Conservation (phyloP, 2,888 invertebrate species). For the Euzophera pinguis region DNA sequence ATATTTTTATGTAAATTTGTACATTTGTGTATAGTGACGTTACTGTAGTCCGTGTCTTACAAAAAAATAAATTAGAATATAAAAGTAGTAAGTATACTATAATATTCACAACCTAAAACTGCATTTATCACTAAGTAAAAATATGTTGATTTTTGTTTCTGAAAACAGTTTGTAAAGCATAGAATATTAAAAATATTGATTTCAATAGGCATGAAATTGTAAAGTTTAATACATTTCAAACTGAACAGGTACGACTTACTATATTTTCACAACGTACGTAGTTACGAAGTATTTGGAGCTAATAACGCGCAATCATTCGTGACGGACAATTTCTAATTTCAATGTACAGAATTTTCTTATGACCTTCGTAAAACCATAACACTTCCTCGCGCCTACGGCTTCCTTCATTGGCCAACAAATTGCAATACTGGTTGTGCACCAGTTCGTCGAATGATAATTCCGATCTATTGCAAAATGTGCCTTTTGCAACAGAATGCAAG, state of each 20-base stretch:
- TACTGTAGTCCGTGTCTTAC: too few species aligned
- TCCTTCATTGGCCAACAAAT: constrained; percentile 57
- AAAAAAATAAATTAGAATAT: too few species aligned
- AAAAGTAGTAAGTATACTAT: too few species aligned
- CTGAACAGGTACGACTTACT: neutral
- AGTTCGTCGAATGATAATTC: constrained; percentile 76
- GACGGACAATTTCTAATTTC: constrained; percentile 48
- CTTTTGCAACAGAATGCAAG: constrained; percentile 67
- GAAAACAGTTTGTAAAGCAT: too few species aligned
- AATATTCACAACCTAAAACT: too few species aligned
- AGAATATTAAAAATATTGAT: too few species aligned
- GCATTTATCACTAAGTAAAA: too few species aligned
- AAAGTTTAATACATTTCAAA: too few species aligned
- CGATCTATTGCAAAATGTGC: constrained; percentile 66
- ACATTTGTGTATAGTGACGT: too few species aligned
- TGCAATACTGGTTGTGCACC: constrained; percentile 71
- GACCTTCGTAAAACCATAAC: constrained; percentile 61
- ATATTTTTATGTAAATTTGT: too few species aligned
- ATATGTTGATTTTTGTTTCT: too few species aligned
- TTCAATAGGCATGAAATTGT: too few species aligned
- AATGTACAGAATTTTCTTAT: constrained; percentile 44
- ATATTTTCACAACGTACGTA: neutral
- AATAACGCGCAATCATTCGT: constrained; percentile 30
- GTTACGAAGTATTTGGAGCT: neutral
- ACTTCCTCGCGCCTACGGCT: constrained; percentile 62